These are phyloP conservation scores for Propithecus deckenii DNA, from an alignment of 2,797 vertebrate genomes.

Conservation along the genomic window DNA sequence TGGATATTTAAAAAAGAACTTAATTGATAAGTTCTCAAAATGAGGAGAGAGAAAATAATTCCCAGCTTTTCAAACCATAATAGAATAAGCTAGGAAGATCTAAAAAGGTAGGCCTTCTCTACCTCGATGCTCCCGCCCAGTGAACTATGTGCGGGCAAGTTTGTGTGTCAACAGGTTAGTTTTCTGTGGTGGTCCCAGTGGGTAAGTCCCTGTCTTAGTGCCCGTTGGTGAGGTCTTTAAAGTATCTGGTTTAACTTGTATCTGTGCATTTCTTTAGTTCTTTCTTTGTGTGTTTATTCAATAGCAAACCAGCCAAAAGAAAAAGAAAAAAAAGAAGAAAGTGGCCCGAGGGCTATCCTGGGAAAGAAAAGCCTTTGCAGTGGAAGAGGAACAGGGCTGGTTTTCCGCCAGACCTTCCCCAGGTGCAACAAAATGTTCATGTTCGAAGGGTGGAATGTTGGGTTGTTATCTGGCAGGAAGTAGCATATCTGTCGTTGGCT, in stretches of 20 bases:
- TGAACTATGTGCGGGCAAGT: background rate
- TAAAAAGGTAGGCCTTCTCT: background rate
- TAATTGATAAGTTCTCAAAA: conserved; percentile 14
- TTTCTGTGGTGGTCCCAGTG: background rate
- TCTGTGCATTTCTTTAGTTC: background rate
- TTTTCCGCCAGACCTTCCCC: background rate
- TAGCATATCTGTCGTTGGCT: background rate
- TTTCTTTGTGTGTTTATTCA: conserved; percentile 30
- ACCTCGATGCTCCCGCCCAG: background rate
- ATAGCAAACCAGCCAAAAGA: background rate
- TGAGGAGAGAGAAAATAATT: background rate
- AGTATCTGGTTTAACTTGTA: background rate
- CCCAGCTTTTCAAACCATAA: background rate
- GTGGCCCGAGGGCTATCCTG: background rate
- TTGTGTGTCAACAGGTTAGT: background rate
- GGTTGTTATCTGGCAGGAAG: conserved; percentile 18
- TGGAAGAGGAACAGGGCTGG: background rate
- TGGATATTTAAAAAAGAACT: background rate
- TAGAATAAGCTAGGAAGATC: background rate
- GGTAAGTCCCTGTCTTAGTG: background rate
- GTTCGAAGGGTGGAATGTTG: conserved; percentile 25
- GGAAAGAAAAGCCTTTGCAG: background rate
- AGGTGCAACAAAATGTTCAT: conserved; percentile 36
- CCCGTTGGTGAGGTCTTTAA: background rate
- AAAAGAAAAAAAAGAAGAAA: background rate